A percentile compares a stretch with the other conserved stretches of the same genome.
Conservation (phyloP, 2,888 invertebrate genomes). For the Nemoura dubitans region DNA sequence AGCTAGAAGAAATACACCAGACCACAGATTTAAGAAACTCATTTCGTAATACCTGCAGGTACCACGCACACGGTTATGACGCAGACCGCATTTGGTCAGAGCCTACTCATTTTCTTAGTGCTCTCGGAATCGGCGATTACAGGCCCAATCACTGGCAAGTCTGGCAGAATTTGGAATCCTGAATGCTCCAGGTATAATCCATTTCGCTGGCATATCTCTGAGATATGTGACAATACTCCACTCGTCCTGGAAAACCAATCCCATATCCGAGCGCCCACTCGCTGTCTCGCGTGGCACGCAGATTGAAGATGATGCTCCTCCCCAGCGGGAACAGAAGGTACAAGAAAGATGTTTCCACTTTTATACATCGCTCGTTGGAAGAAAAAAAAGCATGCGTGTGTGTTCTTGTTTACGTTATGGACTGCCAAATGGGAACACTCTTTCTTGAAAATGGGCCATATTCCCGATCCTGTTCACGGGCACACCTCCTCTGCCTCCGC, state of each 20-base stretch:
- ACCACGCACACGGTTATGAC: too few species aligned
- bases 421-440: not conserved
- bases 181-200: not conserved
- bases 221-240: not conserved
- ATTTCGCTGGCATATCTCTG: not conserved
- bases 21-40: not conserved
- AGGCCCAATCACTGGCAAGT: too few species aligned
- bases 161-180: too few species aligned
- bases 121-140: too few species aligned
- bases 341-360: not conserved
- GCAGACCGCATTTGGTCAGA: too few species aligned
- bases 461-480: not conserved
- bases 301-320: constrained; percentile 7
- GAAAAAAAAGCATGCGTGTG: not conserved
- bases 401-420: not conserved
- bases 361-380: not conserved
- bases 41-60: too few species aligned
- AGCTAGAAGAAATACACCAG: not conserved
- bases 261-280: not conserved
- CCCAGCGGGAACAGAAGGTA: not conserved
- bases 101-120: too few species aligned
- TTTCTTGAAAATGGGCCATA: not conserved
- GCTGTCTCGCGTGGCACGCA: not conserved
- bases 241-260: not conserved
- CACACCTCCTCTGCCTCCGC: too few species aligned